Evolutionary conservation across 2,888 invertebrate genomes (phyloP).

Genomic region (Philaethria dido): DNA sequence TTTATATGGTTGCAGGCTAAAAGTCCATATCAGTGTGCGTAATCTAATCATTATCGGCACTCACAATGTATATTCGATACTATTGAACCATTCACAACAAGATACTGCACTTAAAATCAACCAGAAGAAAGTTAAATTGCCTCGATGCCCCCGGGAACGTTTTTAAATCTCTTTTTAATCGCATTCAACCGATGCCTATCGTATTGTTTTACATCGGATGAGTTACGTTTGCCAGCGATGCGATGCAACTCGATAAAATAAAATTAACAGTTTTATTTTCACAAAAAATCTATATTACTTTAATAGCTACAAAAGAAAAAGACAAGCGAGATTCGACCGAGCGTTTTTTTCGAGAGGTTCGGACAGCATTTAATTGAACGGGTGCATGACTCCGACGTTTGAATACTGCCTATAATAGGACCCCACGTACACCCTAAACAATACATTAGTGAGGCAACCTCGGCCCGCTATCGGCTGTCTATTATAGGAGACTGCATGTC

Average conservation of each 20-base stretch:
- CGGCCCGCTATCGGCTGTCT: constrained; percentile 22
- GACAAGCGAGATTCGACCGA: constrained; percentile 60
- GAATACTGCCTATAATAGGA: constrained; percentile 70
- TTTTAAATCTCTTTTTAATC: constrained; percentile 70
- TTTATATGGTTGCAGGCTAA: constrained; percentile 32
- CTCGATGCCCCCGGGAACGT: constrained; percentile 61
- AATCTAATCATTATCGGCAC: constrained; percentile 41
- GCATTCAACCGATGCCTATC: constrained; percentile 69
- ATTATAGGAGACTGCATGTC: constrained; percentile 26
- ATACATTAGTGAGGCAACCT: constrained; percentile 45
- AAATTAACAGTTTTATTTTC: constrained; percentile 69
- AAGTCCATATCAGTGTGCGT: constrained; percentile 35
- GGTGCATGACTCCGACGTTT: constrained; percentile 74
- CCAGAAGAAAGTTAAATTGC: constrained; percentile 63
- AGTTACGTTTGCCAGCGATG: constrained; percentile 67
- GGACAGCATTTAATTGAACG: constrained; percentile 71
- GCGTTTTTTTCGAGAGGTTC: constrained; percentile 63
- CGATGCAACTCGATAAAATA: constrained; percentile 69
- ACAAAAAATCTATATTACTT: constrained; percentile 68
- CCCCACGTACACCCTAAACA: constrained; percentile 64
- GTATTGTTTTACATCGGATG: constrained; percentile 76
- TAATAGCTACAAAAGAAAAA: constrained; percentile 75
- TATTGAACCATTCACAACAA: constrained; percentile 65
- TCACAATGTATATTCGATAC: constrained; percentile 45
- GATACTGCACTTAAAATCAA: constrained; percentile 73